Percentiles rank a stretch among this genome's conserved stretches.
phyloP scores from a whole-genome alignment of 2,888 invertebrate genomes.

The Alcis repandata region DNA sequence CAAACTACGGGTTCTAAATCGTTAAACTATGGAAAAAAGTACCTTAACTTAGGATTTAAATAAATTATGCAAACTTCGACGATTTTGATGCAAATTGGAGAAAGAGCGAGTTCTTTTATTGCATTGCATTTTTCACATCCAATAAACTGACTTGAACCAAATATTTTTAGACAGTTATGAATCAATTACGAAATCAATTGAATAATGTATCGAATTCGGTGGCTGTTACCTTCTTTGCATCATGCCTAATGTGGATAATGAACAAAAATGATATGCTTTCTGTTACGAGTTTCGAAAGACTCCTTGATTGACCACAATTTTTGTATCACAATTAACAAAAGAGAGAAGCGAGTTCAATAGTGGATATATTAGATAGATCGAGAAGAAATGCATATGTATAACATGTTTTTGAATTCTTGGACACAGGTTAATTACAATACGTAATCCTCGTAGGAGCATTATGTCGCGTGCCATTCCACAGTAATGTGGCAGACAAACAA shows the following conservation, averaged over 20 bases:
- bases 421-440: not conserved
- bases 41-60: slow-evolving; percentile 14
- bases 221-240: too few relatives aligned
- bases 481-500: slow-evolving; percentile 13
- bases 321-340: too few relatives aligned
- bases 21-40: slow-evolving; percentile 1
- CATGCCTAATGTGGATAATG: too few relatives aligned
- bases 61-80: slow-evolving; percentile 14
- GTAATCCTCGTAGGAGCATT: slow-evolving; percentile 20
- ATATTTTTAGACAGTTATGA: slow-evolving; percentile 8
- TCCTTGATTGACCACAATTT: too few relatives aligned
- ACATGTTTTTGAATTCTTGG: not conserved
- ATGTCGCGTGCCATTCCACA: slow-evolving; percentile 15
- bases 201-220: not conserved
- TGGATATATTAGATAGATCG: too few relatives aligned
- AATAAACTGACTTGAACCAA: slow-evolving; percentile 2
- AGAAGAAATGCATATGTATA: too few relatives aligned
- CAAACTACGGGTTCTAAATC: not conserved
- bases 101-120: slow-evolving; percentile 10
- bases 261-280: too few relatives aligned
- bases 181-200: slow-evolving; percentile 13
- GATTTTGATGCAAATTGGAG: slow-evolving; percentile 15
- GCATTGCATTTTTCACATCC: slow-evolving; percentile 1
- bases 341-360: too few relatives aligned
- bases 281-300: too few relatives aligned